Evolutionary conservation across 1,140 invertebrate species (phyloP).

Genomic region (Eurosta solidaginis): DNA sequence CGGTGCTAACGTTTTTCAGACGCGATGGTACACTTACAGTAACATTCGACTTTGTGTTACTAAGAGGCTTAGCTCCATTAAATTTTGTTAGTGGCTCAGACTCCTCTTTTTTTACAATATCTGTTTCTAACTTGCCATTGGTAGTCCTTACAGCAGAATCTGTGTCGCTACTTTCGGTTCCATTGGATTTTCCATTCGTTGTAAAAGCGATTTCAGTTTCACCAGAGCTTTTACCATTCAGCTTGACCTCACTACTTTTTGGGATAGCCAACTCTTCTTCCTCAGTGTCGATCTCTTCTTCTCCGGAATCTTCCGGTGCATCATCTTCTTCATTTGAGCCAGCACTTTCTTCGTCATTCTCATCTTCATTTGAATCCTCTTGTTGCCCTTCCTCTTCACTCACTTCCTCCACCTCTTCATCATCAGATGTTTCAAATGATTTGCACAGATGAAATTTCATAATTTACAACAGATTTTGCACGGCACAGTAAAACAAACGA

Average conservation of each 20-base stretch:
- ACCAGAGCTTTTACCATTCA: neutral
- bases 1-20: neutral
- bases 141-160: neutral
- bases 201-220: neutral
- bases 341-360: neutral
- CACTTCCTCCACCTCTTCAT: neutral
- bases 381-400: neutral
- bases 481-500: neutral
- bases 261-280: neutral
- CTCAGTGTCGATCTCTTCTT: neutral
- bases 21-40: neutral
- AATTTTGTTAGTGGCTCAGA: neutral
- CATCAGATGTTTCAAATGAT: neutral
- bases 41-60: neutral
- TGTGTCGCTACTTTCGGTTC: neutral
- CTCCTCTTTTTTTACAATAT: neutral
- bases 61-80: neutral
- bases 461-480: neutral
- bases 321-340: neutral
- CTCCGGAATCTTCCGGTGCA: neutral
- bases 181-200: no score
- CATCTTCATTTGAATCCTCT: neutral
- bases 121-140: neutral
- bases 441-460: slow-evolving; percentile 1
- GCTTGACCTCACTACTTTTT: neutral